phyloP scores from a whole-genome alignment of 2,797 vertebrate species.

The Falco berigora region DNA sequence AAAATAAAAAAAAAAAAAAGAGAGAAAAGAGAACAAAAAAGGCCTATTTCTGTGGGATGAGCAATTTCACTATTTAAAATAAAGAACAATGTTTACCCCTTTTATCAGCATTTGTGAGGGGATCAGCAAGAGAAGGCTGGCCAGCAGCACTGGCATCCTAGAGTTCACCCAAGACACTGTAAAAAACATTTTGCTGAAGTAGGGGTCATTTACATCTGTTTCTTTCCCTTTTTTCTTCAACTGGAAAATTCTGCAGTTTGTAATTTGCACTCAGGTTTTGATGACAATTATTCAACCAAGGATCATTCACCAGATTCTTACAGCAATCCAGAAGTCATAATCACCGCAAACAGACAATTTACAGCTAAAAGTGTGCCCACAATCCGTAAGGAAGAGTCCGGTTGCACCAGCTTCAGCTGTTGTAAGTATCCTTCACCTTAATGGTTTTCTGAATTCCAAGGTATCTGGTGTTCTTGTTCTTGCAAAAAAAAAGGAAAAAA shows the following conservation, averaged over 20 bases:
- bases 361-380: neutral
- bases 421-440: neutral
- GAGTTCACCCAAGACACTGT: neutral
- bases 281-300: neutral
- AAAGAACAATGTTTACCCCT: neutral
- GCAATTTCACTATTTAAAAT: neutral
- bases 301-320: neutral
- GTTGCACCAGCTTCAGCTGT: neutral
- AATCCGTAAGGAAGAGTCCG: neutral
- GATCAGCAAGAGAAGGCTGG: neutral
- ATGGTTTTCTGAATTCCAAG: neutral
- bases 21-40: too few relatives aligned
- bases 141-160: neutral
- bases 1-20: too few relatives aligned
- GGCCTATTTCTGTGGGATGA: neutral
- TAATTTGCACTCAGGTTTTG: neutral
- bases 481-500: neutral
- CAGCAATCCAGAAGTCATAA: neutral
- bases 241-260: neutral
- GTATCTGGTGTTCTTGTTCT: neutral
- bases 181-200: neutral
- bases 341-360: neutral
- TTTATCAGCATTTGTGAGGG: neutral
- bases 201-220: neutral
- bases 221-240: neutral